Percentiles rank a stretch among this genome's conserved stretches.
These are phyloP conservation scores for Nomada fucata DNA, from an alignment of 2,888 invertebrate genomes.

Conservation along the genomic window DNA sequence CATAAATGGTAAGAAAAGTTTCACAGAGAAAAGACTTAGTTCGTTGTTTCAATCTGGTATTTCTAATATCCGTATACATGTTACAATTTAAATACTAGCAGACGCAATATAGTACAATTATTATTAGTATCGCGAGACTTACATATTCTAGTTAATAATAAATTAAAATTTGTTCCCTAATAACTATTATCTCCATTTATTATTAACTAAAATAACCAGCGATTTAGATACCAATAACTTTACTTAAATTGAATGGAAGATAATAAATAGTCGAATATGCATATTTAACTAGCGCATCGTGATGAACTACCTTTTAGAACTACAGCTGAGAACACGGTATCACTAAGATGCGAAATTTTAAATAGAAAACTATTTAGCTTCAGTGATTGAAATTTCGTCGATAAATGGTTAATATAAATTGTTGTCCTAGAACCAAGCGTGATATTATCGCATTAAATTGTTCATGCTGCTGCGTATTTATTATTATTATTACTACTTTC, in stretches of 20 bases:
- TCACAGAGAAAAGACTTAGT: too few species aligned
- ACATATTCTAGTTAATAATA: not conserved
- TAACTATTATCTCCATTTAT: not conserved
- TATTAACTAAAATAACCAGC: not conserved
- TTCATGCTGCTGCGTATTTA: slow-evolving; percentile 67
- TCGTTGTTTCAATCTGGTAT: too few species aligned
- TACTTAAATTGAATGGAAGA: not conserved
- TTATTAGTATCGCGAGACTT: not conserved
- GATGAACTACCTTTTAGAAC: slow-evolving; percentile 39
- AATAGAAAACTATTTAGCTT: slow-evolving; percentile 41
- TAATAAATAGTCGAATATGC: not conserved
- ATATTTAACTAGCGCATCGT: slow-evolving; percentile 6
- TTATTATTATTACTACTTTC: not conserved
- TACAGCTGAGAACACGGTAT: slow-evolving; percentile 69
- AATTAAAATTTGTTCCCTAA: not conserved
- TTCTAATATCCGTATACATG: too few species aligned
- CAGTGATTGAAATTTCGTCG: slow-evolving; percentile 39
- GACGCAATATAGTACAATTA: not conserved
- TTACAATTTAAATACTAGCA: not conserved
- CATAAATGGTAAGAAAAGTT: too few species aligned
- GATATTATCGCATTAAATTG: slow-evolving; percentile 63
- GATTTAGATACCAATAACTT: not conserved
- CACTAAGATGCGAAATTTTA: slow-evolving; percentile 50
- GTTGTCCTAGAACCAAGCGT: slow-evolving; percentile 63
- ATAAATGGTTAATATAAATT: slow-evolving; percentile 65